Evolutionary conservation across 2,797 vertebrate species (phyloP).

Genomic region (Acipenser oxyrinchus): DNA sequence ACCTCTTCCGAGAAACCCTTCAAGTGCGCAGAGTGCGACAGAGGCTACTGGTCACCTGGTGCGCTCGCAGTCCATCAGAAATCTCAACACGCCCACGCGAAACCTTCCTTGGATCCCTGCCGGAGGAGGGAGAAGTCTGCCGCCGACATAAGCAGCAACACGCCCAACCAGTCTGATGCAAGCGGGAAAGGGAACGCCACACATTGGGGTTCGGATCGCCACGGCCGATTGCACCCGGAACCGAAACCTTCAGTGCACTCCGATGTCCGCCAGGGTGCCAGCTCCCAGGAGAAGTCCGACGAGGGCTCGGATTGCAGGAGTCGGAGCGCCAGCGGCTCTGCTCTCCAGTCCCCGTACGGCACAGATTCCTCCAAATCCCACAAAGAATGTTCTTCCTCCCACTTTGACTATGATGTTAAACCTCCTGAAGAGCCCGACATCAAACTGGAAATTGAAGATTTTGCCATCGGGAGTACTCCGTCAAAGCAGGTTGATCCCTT

Average conservation of each 20-base stretch:
- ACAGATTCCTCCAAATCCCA: background rate
- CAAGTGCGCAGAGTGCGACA: slow-evolving; percentile 27
- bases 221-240: too few relatives aligned
- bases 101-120: slow-evolving; percentile 13
- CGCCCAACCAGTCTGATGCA: slow-evolving; percentile 10
- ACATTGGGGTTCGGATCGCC: too few relatives aligned
- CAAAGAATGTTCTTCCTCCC: slow-evolving; percentile 30
- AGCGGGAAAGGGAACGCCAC: too few relatives aligned
- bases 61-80: slow-evolving; percentile 21
- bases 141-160: slow-evolving; percentile 21
- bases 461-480: background rate
- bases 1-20: slow-evolving; percentile 40
- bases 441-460: slow-evolving; percentile 47
- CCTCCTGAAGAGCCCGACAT: slow-evolving; percentile 57
- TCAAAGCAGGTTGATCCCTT: slow-evolving; percentile 32
- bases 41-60: slow-evolving; percentile 1
- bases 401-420: slow-evolving; percentile 46
- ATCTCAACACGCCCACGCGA: slow-evolving; percentile 21
- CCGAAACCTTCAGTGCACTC: slow-evolving; percentile 19
- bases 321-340: slow-evolving; percentile 54
- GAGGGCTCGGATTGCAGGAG: slow-evolving; percentile 52
- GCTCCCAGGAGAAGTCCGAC: slow-evolving; percentile 15
- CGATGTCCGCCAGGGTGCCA: slow-evolving; percentile 37
- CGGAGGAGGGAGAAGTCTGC: slow-evolving; percentile 12
- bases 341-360: background rate